Evolutionary conservation across 2,797 vertebrate species (phyloP).

Genomic region (Phoxinus dragarum): DNA sequence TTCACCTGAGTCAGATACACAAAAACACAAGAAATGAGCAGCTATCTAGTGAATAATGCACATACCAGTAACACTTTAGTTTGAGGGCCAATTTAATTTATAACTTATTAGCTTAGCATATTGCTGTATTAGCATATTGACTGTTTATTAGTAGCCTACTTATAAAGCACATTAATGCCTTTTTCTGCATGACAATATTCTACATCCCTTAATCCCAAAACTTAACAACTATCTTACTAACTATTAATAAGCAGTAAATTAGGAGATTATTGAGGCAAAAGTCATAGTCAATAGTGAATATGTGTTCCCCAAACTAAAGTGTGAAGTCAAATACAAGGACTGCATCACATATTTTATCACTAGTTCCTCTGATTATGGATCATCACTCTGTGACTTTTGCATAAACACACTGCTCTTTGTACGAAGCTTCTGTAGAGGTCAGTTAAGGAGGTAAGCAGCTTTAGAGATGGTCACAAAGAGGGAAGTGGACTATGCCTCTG

Average conservation of each 20-base stretch:
- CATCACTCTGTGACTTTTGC: not conserved
- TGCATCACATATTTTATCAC: not conserved
- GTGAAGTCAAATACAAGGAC: not conserved
- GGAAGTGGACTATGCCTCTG: slow-evolving; percentile 44
- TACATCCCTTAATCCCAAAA: not conserved
- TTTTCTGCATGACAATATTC: not conserved
- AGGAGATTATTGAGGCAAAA: not conserved
- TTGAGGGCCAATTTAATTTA: not conserved
- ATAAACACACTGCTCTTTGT: not conserved
- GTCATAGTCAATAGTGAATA: not conserved
- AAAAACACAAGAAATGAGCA: not conserved
- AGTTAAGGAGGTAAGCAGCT: not conserved
- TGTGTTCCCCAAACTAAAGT: not conserved
- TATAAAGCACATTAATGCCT: not conserved
- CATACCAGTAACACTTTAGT: not conserved
- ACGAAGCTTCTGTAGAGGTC: not conserved
- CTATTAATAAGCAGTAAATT: not conserved
- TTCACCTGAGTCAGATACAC: slow-evolving; percentile 61
- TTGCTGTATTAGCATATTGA: not conserved
- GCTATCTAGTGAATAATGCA: not conserved
- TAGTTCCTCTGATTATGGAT: not conserved
- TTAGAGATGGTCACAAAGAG: slow-evolving; percentile 35
- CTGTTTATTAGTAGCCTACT: not conserved
- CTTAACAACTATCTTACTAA: not conserved
- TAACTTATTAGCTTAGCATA: not conserved